phyloP scores from a whole-genome alignment of 2,888 invertebrate genomes.

The Sesia apiformis region DNA sequence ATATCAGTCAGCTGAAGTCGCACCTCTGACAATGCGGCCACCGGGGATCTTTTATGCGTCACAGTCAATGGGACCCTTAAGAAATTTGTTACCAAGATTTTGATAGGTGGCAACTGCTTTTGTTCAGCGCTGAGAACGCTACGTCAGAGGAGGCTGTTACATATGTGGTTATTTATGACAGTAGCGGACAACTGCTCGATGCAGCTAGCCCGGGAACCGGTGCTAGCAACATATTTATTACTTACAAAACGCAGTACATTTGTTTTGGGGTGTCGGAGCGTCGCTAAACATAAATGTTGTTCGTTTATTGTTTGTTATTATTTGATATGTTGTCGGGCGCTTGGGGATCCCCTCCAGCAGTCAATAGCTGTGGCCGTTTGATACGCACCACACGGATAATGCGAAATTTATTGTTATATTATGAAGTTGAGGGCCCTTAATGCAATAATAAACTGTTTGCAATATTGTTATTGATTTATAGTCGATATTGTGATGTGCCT shows the following conservation, averaged over 20 bases:
- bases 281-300: slow-evolving; percentile 33
- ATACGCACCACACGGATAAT: slow-evolving; percentile 2
- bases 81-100: slow-evolving; percentile 60
- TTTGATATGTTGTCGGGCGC: slow-evolving; percentile 25
- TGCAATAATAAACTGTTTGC: not conserved
- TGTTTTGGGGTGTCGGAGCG: slow-evolving; percentile 45
- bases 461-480: no score
- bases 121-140: slow-evolving; percentile 19
- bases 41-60: slow-evolving; percentile 45
- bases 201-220: slow-evolving; percentile 15
- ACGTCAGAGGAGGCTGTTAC: slow-evolving; percentile 14
- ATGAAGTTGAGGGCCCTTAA: slow-evolving; percentile 16
- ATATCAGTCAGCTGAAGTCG: slow-evolving; percentile 44
- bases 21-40: slow-evolving; percentile 41
- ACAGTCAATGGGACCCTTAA: slow-evolving; percentile 49
- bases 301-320: slow-evolving; percentile 37
- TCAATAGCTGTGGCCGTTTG: slow-evolving; percentile 13
- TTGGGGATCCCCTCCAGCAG: slow-evolving; percentile 17
- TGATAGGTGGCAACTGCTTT: slow-evolving; percentile 45
- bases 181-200: slow-evolving; percentile 9
- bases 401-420: slow-evolving; percentile 5
- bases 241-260: slow-evolving; percentile 31
- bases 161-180: slow-evolving; percentile 21
- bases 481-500: no score
- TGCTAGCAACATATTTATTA: slow-evolving; percentile 33